Base-by-base conservation (phyloP, 2,113 vertebrate species). In the Vidua chalybeata region DNA sequence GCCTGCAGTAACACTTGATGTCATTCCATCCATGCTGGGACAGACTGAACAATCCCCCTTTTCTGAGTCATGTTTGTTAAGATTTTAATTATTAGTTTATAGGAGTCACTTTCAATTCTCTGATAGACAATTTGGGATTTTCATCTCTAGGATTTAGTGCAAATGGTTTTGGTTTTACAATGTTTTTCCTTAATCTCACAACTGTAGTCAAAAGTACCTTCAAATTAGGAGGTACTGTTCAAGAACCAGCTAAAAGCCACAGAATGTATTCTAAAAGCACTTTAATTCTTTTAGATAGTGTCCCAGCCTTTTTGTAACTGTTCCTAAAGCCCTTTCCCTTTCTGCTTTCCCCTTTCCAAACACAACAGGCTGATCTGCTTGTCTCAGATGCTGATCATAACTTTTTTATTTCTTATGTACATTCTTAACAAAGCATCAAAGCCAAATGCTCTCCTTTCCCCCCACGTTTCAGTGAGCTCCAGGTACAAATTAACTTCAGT, bases 341-440 rank as follows among this genome's bases (percentile, higher is more conserved):
- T 15, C 84, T 6, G 0, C 39, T 31, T 48, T 33, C 39, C 93
- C 83, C 59, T 83, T 67, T 84, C 55, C 88, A 37, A 67, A 82
- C 76, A 94, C 90, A 92, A 9, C 52, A 88, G 39, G 51, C 68
- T 88, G 17, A 10, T 56, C 49, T 92, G 10, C 18, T 54, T 26
- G 13, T 72, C 68, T 89, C 83, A 22, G 79, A 56, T 84, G 93
- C 1, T 3, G 48, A 88, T 67, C 59, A 63, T 56, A 78, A 49
- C 12, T 31, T 56, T 79, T 97, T 97, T 96, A 96, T 96, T 97
- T 94, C 11, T 7, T 95, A 96, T 93, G 52, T 93, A 96, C 93
- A 93, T 58, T 87, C 84, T 87, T 59, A 92, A 95, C 96, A 93
- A 89, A 95, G 73, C 73, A 90, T 95, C 96, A 92, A 84, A 90